Evolutionary conservation across 2,888 invertebrate genomes (phyloP).

Genomic region (Criorhina ranunculi): DNA sequence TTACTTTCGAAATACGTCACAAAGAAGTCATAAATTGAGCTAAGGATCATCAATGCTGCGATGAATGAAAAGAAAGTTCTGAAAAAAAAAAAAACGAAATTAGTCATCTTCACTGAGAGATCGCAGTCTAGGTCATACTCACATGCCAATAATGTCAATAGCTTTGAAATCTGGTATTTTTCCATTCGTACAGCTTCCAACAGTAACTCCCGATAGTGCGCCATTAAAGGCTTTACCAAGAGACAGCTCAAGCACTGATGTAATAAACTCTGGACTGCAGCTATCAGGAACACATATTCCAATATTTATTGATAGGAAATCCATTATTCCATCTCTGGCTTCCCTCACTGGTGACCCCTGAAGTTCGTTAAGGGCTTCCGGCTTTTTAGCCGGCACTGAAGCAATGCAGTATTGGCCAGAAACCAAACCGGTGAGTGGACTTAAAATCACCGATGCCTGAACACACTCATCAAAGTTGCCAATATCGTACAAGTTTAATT

Average conservation of each 20-base stretch:
- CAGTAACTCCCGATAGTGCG: conserved; percentile 9
- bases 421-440: neutral
- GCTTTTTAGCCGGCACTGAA: neutral
- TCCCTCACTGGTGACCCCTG: neutral
- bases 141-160: conserved; percentile 42
- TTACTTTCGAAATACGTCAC: conserved; percentile 29
- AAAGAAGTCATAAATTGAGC: conserved; percentile 39
- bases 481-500: conserved; percentile 24
- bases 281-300: conserved; percentile 52
- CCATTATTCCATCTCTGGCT: neutral
- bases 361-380: too few species aligned
- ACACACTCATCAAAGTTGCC: conserved; percentile 55
- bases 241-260: neutral
- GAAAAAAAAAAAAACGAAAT: too few species aligned
- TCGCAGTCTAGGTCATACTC: neutral
- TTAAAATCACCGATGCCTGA: conserved; percentile 14
- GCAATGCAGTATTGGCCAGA: conserved; percentile 48
- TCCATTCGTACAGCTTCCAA: conserved; percentile 15
- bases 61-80: conserved; percentile 36
- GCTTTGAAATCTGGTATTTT: conserved; percentile 7
- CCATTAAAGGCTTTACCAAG: conserved; percentile 15
- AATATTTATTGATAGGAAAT: conserved; percentile 13
- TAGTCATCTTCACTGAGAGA: neutral
- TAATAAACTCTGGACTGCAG: conserved; percentile 15
- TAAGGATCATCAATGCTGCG: conserved; percentile 26